phyloP scores from a whole-genome alignment of 2,797 vertebrate genomes.

The Triplophysa bombifrons region DNA sequence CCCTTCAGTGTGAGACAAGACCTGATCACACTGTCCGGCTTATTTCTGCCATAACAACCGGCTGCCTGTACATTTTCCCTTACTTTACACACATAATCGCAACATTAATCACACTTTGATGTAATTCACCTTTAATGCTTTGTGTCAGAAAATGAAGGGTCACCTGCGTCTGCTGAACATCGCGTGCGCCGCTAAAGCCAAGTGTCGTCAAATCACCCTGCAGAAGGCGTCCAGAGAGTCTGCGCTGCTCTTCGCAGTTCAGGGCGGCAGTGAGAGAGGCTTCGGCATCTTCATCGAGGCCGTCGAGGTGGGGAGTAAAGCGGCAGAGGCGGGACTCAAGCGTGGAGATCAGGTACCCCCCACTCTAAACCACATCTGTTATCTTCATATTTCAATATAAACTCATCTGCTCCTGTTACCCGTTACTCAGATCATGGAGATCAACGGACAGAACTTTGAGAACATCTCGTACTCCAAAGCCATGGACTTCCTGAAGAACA shows the following conservation, averaged over 20 bases:
- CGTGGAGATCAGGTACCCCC: conserved; percentile 90
- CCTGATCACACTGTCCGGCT: too few relatives aligned
- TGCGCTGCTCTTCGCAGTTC: conserved; percentile 85
- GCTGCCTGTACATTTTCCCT: too few relatives aligned
- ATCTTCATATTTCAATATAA: background rate
- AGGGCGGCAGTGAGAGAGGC: conserved; percentile 90
- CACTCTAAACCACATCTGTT: background rate
- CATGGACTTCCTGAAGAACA: conserved; percentile 90
- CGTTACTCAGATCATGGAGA: conserved; percentile 90
- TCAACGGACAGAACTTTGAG: conserved; percentile 98
- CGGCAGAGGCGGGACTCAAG: conserved; percentile 91
- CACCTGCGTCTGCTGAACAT: conserved; percentile 95
- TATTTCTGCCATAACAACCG: too few relatives aligned
- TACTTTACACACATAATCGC: background rate
- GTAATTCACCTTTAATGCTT: background rate
- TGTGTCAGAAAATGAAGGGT: conserved; percentile 94
- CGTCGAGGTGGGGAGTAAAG: conserved; percentile 88
- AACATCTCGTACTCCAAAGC: conserved; percentile 93
- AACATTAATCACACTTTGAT: background rate
- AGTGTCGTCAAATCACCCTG: conserved; percentile 92
- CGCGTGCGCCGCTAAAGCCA: conserved; percentile 95
- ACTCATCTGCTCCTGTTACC: background rate
- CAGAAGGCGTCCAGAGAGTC: conserved; percentile 91
- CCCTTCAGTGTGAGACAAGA: too few relatives aligned
- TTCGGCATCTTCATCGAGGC: conserved; percentile 94